Evolutionary conservation across 2,797 vertebrate genomes (phyloP).

Genomic region (Poeciliopsis presidionis): DNA sequence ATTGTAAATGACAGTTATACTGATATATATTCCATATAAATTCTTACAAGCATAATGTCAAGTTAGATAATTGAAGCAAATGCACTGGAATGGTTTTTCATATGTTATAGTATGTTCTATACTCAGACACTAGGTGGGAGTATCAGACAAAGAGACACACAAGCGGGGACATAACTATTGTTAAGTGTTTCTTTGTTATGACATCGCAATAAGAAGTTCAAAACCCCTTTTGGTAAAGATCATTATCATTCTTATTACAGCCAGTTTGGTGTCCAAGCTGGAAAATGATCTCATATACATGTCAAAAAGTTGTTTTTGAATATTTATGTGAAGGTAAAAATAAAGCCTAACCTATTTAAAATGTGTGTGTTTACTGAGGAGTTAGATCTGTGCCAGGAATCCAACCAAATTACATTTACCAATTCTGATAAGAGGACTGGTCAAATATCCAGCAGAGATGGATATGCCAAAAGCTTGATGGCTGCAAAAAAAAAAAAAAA

Average conservation of each 20-base stretch:
- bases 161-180: not conserved
- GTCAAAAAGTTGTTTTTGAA: not conserved
- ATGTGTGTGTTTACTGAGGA: not conserved
- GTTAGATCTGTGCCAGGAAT: not conserved
- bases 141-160: not conserved
- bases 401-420: not conserved
- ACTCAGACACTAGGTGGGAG: slow-evolving; percentile 49
- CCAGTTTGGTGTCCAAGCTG: not conserved
- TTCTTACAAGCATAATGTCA: not conserved
- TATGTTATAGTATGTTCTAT: not conserved
- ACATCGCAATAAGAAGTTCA: not conserved
- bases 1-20: not conserved
- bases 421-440: not conserved
- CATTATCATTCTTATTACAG: not conserved
- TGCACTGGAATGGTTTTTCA: not conserved
- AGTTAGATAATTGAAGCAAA: not conserved
- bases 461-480: not conserved
- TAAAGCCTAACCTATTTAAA: not conserved
- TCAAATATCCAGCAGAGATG: not conserved
- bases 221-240: not conserved
- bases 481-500: too few species aligned
- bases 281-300: too few species aligned
- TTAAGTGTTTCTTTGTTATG: not conserved
- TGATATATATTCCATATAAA: not conserved
- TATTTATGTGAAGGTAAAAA: not conserved